Percentiles rank a stretch among this genome's conserved stretches.
phyloP scores from a whole-genome alignment of 2,888 invertebrate genomes.

The Agrochola litura region DNA sequence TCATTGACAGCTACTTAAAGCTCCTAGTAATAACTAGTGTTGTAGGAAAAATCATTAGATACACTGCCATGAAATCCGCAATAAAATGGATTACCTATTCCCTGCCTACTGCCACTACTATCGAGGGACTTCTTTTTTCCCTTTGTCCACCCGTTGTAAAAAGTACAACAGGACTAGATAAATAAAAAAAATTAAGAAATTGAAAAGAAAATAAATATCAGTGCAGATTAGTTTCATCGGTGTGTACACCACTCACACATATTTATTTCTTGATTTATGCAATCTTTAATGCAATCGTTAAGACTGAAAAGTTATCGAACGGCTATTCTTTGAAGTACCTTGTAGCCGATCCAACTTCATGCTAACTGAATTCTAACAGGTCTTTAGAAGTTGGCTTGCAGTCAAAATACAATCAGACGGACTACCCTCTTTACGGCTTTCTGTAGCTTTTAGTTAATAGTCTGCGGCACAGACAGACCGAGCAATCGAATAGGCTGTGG shows the following conservation, averaged over 20 bases:
- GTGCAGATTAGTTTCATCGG: background rate
- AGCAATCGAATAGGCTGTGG: slow-evolving; percentile 26
- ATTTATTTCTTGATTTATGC: background rate
- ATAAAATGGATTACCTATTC: background rate
- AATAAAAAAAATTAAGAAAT: background rate
- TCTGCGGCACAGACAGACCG: background rate
- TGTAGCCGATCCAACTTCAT: background rate
- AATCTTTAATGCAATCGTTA: background rate
- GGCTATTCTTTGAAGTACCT: background rate
- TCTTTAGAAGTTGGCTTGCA: slow-evolving; percentile 28
- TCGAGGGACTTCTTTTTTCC: no score
- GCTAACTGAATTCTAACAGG: slow-evolving; percentile 14
- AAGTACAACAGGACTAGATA: background rate
- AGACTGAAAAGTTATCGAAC: background rate
- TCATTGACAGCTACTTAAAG: background rate
- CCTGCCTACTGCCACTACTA: no score
- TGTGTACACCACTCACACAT: no score
- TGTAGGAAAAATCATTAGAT: background rate
- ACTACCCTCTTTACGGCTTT: slow-evolving; percentile 4
- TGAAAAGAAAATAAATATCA: background rate
- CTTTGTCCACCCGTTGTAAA: background rate
- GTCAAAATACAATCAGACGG: slow-evolving; percentile 31
- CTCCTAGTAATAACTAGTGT: background rate
- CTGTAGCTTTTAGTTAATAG: slow-evolving; percentile 24
- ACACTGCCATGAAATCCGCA: background rate